Percentiles rank a stretch among this genome's conserved stretches.
Conservation (phyloP, 2,888 invertebrate genomes). For the Pristionchus maxplancki region DNA sequence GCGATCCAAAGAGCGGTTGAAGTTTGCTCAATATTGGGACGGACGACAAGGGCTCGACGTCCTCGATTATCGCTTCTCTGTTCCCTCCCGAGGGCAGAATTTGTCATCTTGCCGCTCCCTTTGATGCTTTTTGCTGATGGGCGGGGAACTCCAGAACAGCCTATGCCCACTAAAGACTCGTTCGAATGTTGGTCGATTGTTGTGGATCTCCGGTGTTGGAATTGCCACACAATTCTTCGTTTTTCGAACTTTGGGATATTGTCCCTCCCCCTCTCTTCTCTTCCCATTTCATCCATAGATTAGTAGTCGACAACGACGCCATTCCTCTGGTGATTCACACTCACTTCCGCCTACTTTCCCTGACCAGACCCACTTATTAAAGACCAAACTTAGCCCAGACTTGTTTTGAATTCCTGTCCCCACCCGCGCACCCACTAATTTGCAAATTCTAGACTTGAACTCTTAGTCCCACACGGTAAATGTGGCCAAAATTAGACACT, state of each 20-base stretch:
- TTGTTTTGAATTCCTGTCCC: background rate
- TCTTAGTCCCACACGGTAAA: no score
- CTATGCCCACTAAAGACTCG: background rate
- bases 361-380: background rate
- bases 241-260: background rate
- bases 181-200: no score
- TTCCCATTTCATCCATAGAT: conserved; percentile 9
- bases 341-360: background rate
- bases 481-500: no score
- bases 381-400: background rate
- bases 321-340: background rate
- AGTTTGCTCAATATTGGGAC: background rate
- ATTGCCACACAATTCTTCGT: background rate
- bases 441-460: no score
- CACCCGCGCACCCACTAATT: no score
- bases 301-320: background rate
- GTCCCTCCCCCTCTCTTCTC: background rate
- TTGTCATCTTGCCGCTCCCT: background rate
- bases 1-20: no score
- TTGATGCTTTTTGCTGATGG: background rate
- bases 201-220: background rate
- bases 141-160: background rate
- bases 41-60: background rate
- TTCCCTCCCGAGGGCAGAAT: background rate
- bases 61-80: background rate